Evolutionary conservation across 1,140 invertebrate genomes (phyloP).

Genomic region (Drosophila serrata): DNA sequence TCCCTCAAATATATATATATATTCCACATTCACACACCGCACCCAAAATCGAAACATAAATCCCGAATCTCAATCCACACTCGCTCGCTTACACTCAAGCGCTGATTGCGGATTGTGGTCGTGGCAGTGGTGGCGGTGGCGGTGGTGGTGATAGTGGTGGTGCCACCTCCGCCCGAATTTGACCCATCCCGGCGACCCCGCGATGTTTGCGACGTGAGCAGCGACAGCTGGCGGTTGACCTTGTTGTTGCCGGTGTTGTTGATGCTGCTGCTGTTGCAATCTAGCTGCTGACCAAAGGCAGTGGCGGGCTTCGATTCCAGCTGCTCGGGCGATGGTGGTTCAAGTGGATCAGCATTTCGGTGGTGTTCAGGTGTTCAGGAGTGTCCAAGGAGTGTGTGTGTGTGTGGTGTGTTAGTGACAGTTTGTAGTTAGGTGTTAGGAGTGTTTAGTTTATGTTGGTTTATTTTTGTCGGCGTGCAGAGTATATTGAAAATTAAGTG

Average conservation of each 20-base stretch:
- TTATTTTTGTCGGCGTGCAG: conserved; percentile 28
- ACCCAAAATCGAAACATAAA: conserved; percentile 18
- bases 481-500: conserved; percentile 28
- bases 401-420: conserved; percentile 50
- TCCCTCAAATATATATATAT: conserved; percentile 3
- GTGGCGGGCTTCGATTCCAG: conserved; percentile 72
- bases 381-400: conserved; percentile 6
- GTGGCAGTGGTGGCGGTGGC: conserved; percentile 52
- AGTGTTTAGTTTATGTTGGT: conserved; percentile 35
- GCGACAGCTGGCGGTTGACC: conserved; percentile 77
- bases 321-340: conserved; percentile 37
- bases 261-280: conserved; percentile 77
- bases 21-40: conserved; percentile 32
- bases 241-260: conserved; percentile 65
- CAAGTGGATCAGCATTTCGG: conserved; percentile 24
- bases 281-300: conserved; percentile 79
- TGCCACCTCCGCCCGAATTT: conserved; percentile 30
- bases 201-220: conserved; percentile 70
- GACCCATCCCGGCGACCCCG: conserved; percentile 57
- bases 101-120: conserved; percentile 67
- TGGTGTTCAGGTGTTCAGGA: conserved; percentile 2
- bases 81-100: conserved; percentile 79
- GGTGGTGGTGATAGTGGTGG: conserved; percentile 48
- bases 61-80: conserved; percentile 15
- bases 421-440: conserved; percentile 35